These are phyloP conservation scores for Pachyrhynchus sulphureomaculatus DNA, from an alignment of 1,140 invertebrate species.

Conservation along the genomic window DNA sequence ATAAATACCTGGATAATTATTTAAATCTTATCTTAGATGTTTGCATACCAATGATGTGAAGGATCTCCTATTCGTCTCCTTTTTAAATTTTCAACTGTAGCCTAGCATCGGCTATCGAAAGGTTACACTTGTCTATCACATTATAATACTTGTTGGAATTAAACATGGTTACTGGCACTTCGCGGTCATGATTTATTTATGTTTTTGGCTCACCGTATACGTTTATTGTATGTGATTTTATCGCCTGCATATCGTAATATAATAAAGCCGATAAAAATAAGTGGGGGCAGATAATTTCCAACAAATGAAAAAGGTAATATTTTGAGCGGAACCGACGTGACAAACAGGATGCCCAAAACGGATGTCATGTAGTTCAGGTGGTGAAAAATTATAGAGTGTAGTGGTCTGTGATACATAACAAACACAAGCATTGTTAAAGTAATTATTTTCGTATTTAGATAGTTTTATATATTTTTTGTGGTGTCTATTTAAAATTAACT, in stretches of 20 bases:
- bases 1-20: no score
- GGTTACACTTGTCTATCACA: no score
- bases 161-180: no score
- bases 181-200: no score
- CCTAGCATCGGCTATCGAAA: no score
- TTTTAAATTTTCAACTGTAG: no score
- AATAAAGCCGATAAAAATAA: not conserved
- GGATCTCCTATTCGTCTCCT: no score
- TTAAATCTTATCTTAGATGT: no score
- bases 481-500: not conserved
- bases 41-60: no score
- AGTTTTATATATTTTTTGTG: not conserved
- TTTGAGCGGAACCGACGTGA: conserved; percentile 8
- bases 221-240: not conserved
- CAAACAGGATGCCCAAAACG: not conserved
- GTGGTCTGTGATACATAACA: not conserved
- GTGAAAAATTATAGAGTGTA: not conserved
- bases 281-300: not conserved
- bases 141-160: no score
- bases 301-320: not conserved
- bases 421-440: not conserved
- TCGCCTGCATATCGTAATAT: not conserved
- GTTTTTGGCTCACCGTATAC: no score
- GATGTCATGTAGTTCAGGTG: not conserved
- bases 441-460: not conserved